Conservation (phyloP, 2,113 vertebrate species). For the Gila orcuttii region DNA sequence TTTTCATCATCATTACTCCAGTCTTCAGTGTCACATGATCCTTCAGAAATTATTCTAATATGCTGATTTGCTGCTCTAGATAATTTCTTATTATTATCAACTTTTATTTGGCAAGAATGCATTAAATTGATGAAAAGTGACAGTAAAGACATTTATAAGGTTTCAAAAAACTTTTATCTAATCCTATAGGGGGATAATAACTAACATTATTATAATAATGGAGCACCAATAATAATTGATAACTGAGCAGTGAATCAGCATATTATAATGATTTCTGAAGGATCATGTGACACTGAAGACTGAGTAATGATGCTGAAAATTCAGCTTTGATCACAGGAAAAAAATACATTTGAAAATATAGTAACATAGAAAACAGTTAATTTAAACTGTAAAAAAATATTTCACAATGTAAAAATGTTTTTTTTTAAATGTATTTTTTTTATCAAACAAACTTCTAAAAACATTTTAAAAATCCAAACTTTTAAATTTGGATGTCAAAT, state of each 20-base stretch:
- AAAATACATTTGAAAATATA: too few species aligned
- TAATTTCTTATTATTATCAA: not conserved
- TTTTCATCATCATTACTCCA: not conserved
- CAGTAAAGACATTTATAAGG: not conserved
- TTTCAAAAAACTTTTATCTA: not conserved
- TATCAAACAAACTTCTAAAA: not conserved
- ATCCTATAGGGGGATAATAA: too few species aligned
- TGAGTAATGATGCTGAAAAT: too few species aligned
- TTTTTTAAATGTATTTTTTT: not conserved
- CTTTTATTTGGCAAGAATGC: not conserved
- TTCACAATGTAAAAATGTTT: not conserved
- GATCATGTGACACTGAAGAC: too few species aligned
- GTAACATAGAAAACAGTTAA: not conserved
- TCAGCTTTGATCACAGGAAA: too few species aligned
- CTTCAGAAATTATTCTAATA: not conserved
- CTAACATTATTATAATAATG: not conserved
- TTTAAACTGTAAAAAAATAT: not conserved
- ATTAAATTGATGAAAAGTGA: not conserved
- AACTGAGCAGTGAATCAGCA: not conserved
- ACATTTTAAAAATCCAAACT: not conserved
- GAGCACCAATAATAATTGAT: not conserved
- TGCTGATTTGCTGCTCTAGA: not conserved
- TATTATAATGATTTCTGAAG: too few species aligned
- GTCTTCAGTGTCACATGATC: not conserved
- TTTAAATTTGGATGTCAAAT: too few species aligned